A percentile compares a stretch with the other conserved stretches of the same genome.
phyloP scores from a whole-genome alignment of 1,140 invertebrate genomes.

The Elysia chlorotica region DNA sequence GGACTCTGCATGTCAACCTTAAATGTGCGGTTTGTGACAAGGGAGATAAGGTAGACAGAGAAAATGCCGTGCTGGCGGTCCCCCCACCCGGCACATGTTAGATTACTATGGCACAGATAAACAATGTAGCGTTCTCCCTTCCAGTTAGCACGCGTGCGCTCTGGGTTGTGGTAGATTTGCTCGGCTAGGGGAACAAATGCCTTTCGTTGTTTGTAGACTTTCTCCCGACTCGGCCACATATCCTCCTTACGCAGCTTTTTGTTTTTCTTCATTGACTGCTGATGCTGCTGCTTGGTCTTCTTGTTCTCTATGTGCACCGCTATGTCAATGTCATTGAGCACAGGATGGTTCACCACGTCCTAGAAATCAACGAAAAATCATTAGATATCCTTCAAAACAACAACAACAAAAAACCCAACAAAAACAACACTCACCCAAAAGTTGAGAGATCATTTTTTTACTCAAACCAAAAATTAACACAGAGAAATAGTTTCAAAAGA shows the following conservation, averaged over 20 bases:
- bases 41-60: slow-evolving; percentile 33
- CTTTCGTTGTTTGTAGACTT: slow-evolving; percentile 7
- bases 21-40: slow-evolving; percentile 34
- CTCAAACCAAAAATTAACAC: not conserved
- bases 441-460: not conserved
- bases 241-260: slow-evolving; percentile 18
- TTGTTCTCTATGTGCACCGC: slow-evolving; percentile 15
- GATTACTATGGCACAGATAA: slow-evolving; percentile 29
- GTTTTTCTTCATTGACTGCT: not conserved
- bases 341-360: not conserved
- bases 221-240: slow-evolving; percentile 18
- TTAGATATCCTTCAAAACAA: not conserved
- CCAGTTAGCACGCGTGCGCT: slow-evolving; percentile 6
- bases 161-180: slow-evolving; percentile 17
- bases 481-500: not conserved
- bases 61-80: slow-evolving; percentile 38
- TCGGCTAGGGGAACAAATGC: slow-evolving; percentile 3
- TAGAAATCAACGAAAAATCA: too few species aligned
- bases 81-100: slow-evolving; percentile 38
- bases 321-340: slow-evolving; percentile 19
- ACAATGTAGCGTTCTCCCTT: slow-evolving; percentile 30
- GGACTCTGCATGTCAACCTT: slow-evolving; percentile 33
- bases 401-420: not conserved
- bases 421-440: not conserved
- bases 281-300: not conserved